Evolutionary conservation across 2,888 invertebrate genomes (phyloP).

Genomic region (Synergus itoensis): DNA sequence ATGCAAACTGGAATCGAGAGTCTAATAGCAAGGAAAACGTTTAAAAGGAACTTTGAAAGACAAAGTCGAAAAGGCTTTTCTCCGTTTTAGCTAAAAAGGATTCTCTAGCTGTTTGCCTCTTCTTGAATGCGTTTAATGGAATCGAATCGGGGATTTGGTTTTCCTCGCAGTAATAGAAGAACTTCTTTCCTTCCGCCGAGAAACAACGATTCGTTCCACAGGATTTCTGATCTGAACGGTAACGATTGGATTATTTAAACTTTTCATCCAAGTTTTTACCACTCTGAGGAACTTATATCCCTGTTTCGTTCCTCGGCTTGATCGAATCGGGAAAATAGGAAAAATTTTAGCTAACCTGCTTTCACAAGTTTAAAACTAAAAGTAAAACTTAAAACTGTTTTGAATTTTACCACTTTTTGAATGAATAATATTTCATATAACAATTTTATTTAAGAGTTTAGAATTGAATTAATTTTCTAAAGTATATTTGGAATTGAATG

Average conservation of each 20-base stretch:
- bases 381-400: neutral
- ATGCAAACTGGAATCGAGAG: slow-evolving; percentile 1
- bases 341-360: neutral
- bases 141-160: slow-evolving; percentile 53
- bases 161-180: slow-evolving; percentile 29
- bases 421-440: neutral
- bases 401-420: neutral
- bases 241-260: slow-evolving; percentile 63
- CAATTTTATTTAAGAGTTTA: slow-evolving; percentile 1
- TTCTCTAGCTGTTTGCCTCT: slow-evolving; percentile 38
- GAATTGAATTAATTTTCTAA: slow-evolving; percentile 15
- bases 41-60: slow-evolving; percentile 20
- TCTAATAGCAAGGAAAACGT: slow-evolving; percentile 22
- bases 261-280: slow-evolving; percentile 46
- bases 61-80: slow-evolving; percentile 21
- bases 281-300: slow-evolving; percentile 30
- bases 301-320: slow-evolving; percentile 19
- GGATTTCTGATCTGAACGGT: slow-evolving; percentile 47
- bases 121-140: slow-evolving; percentile 52
- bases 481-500: slow-evolving; percentile 22
- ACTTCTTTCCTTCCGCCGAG: slow-evolving; percentile 13
- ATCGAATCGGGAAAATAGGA: slow-evolving; percentile 42
- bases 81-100: slow-evolving; percentile 40
- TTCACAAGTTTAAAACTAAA: neutral
- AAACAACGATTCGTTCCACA: slow-evolving; percentile 47